Conservation (phyloP, 2,113 vertebrate genomes). For the Mustela nigripes region DNA sequence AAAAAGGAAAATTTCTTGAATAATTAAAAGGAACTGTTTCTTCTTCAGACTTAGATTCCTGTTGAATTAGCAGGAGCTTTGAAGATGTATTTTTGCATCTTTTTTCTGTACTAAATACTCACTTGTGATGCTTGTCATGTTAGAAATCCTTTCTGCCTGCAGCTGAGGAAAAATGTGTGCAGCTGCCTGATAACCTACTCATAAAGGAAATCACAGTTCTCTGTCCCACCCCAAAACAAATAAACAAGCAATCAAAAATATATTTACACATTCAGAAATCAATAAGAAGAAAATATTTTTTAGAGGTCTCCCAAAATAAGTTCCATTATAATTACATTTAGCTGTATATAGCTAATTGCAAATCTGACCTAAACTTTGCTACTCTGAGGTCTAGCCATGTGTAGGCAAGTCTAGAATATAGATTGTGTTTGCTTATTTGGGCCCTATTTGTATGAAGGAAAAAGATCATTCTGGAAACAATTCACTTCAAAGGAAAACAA, state of each 20-base stretch:
- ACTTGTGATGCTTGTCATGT: neutral
- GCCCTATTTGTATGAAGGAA: neutral
- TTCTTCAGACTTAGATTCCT: neutral
- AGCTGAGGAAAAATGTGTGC: neutral
- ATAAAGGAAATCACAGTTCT: neutral
- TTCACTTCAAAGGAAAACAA: neutral
- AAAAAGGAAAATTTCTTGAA: constrained; percentile 30
- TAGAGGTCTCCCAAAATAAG: neutral
- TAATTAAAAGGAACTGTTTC: constrained; percentile 29
- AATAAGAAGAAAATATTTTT: neutral
- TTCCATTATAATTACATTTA: neutral
- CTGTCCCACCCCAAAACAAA: neutral
- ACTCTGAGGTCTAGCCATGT: neutral
- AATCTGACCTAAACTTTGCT: neutral
- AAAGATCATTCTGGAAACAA: neutral
- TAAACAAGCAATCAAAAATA: neutral
- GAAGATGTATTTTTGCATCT: constrained; percentile 22
- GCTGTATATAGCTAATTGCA: neutral
- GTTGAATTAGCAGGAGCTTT: neutral
- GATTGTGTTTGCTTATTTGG: neutral
- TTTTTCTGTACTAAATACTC: neutral
- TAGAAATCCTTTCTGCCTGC: neutral
- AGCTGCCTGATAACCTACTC: neutral
- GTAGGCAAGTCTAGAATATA: neutral
- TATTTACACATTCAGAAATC: neutral